Base-by-base conservation (phyloP, 1,140 invertebrate genomes). In the Drosophila repletoides region DNA sequence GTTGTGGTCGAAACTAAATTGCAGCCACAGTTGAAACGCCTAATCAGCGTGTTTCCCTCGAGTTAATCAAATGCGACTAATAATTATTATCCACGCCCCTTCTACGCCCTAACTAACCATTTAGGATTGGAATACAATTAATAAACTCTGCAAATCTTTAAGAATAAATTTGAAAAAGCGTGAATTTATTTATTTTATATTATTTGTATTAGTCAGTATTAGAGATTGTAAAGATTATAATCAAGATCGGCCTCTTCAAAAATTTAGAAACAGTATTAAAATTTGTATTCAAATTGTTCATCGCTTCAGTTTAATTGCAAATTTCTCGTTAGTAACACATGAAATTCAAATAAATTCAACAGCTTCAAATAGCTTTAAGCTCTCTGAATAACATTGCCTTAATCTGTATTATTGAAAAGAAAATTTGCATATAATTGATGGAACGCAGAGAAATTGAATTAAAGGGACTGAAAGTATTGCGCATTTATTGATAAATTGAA, bases 1-100 rank as follows among this genome's bases (percentile, higher is more conserved):
- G 56, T 56, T 67, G 46, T 72, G 51, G 59, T 14, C 53, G 56
- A 28, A 59, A 79, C 70, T 68, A 52, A 71, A 74, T 73, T 80
- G 21, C 38, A 66, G 63, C 61, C 71, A 52, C 60, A 67, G 46
- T 48, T 52, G 34, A 77, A 31, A 33, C 67, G 52, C 46, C 76
- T 74, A 79, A 79, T 63, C 75, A 71, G 41, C 51, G 17, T 34
- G 10, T 52, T 29, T 3, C 9, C 14, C n/a, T 10, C 40, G 10
- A 31, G 28, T 12, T 80, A 77, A 77, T 72, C 52, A 77, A 77
- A 60, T 75, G 52, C 38, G 33, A 28, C 65, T 2, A 51, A 38
- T 75, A 73, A 79, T 77, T 72, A 79, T 58, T 22, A 41, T 9
- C 64, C 45, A 33, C 38, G 10, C 36, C 36, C 7, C n/a, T 10